Percentiles rank a stretch among this genome's conserved stretches.
Evolutionary conservation across 2,113 vertebrate species (phyloP).

Genomic region (Gobius niger): DNA sequence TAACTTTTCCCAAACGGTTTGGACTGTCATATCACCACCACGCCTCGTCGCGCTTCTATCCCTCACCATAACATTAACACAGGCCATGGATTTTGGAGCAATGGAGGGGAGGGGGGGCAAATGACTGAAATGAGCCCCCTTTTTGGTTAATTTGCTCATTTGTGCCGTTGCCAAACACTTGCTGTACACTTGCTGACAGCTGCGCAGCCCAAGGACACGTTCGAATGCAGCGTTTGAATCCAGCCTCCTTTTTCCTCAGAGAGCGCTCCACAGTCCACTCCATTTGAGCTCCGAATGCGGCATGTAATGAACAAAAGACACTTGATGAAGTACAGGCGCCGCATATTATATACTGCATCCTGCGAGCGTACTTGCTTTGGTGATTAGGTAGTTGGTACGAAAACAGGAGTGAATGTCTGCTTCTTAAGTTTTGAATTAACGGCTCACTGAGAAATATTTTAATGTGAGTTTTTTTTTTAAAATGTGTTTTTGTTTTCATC

Average conservation of each 20-base stretch:
- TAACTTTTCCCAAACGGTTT: no score
- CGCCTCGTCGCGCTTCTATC: no score
- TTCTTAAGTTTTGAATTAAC: background rate
- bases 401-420: background rate
- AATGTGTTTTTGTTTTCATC: background rate
- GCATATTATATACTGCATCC: conserved; percentile 1
- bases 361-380: background rate
- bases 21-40: no score
- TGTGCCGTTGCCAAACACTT: background rate
- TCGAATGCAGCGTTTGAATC: background rate
- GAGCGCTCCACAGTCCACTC: background rate
- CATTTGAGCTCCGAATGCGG: background rate
- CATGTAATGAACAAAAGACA: background rate
- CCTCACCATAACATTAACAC: no score
- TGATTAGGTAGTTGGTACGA: background rate
- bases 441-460: background rate
- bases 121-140: background rate
- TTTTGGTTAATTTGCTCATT: background rate
- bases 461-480: background rate
- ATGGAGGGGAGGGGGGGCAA: no score
- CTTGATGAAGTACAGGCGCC: background rate
- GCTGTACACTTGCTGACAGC: background rate
- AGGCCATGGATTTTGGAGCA: no score
- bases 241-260: background rate
- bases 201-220: background rate